Evolutionary conservation across 2,113 vertebrate genomes (phyloP).

Genomic region (Scalopus aquaticus): DNA sequence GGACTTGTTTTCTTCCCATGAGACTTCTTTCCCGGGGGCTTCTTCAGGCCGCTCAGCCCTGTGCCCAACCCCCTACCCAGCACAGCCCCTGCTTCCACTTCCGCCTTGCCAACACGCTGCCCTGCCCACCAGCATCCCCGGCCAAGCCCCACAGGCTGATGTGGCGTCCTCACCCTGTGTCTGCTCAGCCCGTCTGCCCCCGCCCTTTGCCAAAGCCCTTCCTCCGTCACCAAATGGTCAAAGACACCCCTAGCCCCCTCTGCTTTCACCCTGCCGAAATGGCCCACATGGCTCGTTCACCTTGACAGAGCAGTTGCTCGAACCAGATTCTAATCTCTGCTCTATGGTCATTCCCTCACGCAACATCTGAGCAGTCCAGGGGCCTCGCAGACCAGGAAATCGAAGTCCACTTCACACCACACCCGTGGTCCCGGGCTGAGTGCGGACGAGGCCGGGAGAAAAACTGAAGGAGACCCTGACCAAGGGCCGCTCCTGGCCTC

Average conservation of each 20-base stretch:
- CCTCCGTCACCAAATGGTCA: neutral
- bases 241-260: neutral
- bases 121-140: fast-evolving
- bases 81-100: fast-evolving
- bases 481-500: too few species aligned
- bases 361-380: neutral
- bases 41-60: neutral
- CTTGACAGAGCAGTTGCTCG: neutral
- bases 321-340: neutral
- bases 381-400: neutral
- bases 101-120: neutral
- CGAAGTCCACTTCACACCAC: neutral
- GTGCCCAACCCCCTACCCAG: neutral
- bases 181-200: neutral
- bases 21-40: too few species aligned
- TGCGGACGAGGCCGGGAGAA: neutral
- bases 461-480: too few species aligned
- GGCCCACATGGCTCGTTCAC: fast-evolving
- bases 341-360: neutral
- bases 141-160: neutral
- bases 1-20: too few species aligned
- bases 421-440: neutral
- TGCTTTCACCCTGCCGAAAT: neutral
- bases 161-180: fast-evolving
- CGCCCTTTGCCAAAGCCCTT: neutral